Percentiles rank a stretch among this genome's conserved stretches.
These are phyloP conservation scores for Heliconius himera DNA, from an alignment of 1,140 invertebrate genomes.

Conservation along the genomic window DNA sequence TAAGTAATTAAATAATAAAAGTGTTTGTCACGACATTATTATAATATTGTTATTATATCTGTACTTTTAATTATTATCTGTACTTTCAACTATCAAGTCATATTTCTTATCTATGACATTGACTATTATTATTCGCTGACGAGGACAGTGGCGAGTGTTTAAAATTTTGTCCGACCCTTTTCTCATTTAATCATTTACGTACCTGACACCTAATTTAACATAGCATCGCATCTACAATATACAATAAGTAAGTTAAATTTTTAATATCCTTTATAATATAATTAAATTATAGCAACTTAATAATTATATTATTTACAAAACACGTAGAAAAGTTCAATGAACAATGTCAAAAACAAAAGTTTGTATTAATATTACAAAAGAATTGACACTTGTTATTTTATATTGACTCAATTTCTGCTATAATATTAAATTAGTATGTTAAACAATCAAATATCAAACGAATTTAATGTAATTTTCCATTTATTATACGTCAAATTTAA, in stretches of 20 bases:
- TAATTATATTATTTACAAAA: neutral
- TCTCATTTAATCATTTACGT: neutral
- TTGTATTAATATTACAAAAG: neutral
- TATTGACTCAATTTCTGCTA: neutral
- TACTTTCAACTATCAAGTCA: neutral
- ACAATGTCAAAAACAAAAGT: constrained; percentile 4
- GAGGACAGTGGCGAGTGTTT: neutral
- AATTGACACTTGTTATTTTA: neutral
- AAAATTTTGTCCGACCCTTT: neutral
- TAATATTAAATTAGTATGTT: neutral
- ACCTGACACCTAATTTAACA: neutral
- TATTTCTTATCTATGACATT: neutral
- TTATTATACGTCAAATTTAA: too few species aligned
- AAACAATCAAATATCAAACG: too few species aligned
- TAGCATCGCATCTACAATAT: neutral
- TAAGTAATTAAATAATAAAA: too few species aligned
- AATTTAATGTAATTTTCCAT: too few species aligned
- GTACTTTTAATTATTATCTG: neutral
- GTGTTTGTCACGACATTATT: too few species aligned
- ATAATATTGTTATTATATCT: neutral
- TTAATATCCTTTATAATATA: neutral
- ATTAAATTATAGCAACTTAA: too few species aligned
- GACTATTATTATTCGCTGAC: neutral
- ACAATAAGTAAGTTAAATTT: neutral
- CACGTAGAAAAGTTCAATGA: neutral